Evolutionary conservation across 2,888 invertebrate species (phyloP).

Genomic region (Therioaphis trifolii): DNA sequence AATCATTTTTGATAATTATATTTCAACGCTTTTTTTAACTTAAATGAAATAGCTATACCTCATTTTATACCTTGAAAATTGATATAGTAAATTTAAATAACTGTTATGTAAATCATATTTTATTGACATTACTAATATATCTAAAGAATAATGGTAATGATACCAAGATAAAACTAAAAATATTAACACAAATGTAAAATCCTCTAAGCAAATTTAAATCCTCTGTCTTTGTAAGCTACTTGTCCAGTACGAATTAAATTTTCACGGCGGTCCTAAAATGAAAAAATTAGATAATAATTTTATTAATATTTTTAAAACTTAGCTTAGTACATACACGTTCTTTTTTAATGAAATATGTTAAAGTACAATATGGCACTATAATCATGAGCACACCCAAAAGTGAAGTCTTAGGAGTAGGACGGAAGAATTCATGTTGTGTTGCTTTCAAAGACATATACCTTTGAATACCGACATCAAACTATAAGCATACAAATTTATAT

Average conservation of each 20-base stretch:
- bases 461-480: conserved; percentile 86
- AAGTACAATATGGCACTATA: conserved; percentile 73
- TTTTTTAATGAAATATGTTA: conserved; percentile 70
- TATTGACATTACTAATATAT: background rate
- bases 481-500: conserved; percentile 69
- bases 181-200: conserved; percentile 36
- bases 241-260: conserved; percentile 76
- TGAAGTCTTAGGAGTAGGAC: conserved; percentile 74
- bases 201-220: conserved; percentile 74
- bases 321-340: conserved; percentile 37
- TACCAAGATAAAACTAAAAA: conserved; percentile 28
- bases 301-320: background rate
- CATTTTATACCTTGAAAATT: too few relatives aligned
- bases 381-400: conserved; percentile 71
- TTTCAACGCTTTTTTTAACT: too few relatives aligned
- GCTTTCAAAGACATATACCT: conserved; percentile 80
- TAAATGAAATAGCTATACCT: too few relatives aligned
- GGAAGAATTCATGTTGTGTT: conserved; percentile 76
- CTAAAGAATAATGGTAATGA: background rate
- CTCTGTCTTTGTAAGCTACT: conserved; percentile 80
- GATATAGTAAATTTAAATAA: background rate
- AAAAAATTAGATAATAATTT: background rate
- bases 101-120: background rate
- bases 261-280: conserved; percentile 71
- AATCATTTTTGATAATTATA: too few relatives aligned